Evolutionary conservation across 2,888 invertebrate genomes (phyloP), one percentile per base, ranked within the genome.

Genomic region (Hyppa rectilinea): DNA sequence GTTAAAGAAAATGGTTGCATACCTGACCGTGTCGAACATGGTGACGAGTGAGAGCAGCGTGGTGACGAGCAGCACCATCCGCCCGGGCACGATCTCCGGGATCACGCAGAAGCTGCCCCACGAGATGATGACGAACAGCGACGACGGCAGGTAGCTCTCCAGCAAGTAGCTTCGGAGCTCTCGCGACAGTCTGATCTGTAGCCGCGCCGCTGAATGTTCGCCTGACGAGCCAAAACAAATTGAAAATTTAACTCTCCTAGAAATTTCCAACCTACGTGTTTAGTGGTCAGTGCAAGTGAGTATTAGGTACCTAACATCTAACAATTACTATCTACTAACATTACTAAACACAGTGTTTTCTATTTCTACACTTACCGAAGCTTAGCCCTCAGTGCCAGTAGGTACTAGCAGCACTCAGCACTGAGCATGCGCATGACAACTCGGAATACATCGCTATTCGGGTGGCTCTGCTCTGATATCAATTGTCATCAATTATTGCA

Each of bases 41-140:
- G 97, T 97, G 89, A 97, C 96, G 36, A 97, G 92, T 0, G 97
- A 97, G 5, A 97, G 94, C 20, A 97, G 92, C 6, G 97, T 97
- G 53, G 97, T 97, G 78, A 97, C 97, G 1, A 97, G 92, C 45
- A 97, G 91, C 71, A 97, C 97, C 97, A 97, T 97, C 34, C 97
- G 93, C 12, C 97, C 97, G 1, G 97, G 97, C 36, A 97, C 97
- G 65, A 97, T 96, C 91, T 97, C 97, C 4, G 97, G 97, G 83
- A 97, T 97, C 50, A 97, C 97, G 78, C 97, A 96, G 92, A 97
- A 97, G 85, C 97, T 97, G 78, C 97, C 97, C 97, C 97, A 97
- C 36, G 97, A 97, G 88, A 97, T 97, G 87, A 97, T 96, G 75
- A 97, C 97, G 89, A 97, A 97, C 71, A 97, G 90, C 0, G 97